These are phyloP conservation scores for Stomatorhinus walkeri DNA, from an alignment of 2,797 vertebrate species.

Conservation along the genomic window DNA sequence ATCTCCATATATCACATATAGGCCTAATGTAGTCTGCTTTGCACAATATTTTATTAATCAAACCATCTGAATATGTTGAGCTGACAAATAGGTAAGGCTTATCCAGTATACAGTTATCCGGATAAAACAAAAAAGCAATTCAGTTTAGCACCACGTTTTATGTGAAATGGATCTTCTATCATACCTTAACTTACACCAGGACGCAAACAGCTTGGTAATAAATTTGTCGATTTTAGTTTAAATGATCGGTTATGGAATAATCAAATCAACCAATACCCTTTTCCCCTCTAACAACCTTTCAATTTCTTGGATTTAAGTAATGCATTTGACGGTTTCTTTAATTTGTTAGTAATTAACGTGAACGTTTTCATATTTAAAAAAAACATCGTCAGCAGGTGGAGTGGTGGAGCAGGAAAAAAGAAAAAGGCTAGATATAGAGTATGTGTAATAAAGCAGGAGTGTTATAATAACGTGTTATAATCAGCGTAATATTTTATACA, in stretches of 20 bases:
- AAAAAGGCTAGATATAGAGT: not conserved
- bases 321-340: not conserved
- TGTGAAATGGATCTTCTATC: not conserved
- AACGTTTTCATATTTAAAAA: not conserved
- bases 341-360: not conserved
- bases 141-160: not conserved
- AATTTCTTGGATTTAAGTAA: not conserved
- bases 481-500: not conserved
- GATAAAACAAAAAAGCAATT: not conserved
- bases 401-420: not conserved
- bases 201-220: not conserved
- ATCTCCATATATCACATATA: not conserved
- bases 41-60: not conserved
- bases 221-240: not conserved
- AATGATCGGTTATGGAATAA: not conserved
- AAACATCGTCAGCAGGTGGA: not conserved
- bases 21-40: not conserved
- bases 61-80: not conserved
- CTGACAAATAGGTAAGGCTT: not conserved
- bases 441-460: not conserved
- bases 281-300: not conserved
- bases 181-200: not conserved
- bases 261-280: not conserved
- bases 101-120: not conserved
- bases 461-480: not conserved